Percentiles rank a stretch among this genome's conserved stretches.
Evolutionary conservation across 2,797 vertebrate species (phyloP).

Genomic region (Sebastes oblongus): DNA sequence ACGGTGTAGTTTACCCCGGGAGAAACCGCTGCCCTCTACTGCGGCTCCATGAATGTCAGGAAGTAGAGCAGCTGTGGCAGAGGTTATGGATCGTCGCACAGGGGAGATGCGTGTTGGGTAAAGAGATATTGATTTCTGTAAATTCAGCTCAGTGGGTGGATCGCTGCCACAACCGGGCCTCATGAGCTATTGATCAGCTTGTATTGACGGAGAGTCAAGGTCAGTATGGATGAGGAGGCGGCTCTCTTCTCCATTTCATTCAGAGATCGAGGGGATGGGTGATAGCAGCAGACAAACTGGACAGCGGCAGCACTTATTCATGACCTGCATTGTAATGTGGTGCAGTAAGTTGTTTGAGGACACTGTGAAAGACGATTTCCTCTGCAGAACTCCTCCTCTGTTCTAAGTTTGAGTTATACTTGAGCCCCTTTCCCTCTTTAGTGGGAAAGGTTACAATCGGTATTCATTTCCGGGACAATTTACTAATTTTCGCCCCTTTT

Average conservation of each 20-base stretch:
- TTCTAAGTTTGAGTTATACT: not conserved
- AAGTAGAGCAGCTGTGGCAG: conserved; percentile 72
- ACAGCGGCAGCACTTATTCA: conserved; percentile 13
- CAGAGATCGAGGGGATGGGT: not conserved
- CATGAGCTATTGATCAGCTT: conserved; percentile 73
- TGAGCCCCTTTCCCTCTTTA: too few species aligned
- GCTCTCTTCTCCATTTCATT: conserved; percentile 39
- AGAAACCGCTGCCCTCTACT: conserved; percentile 48
- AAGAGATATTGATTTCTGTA: conserved; percentile 76
- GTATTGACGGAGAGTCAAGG: conserved; percentile 74
- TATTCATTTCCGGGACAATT: too few species aligned
- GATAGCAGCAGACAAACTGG: not conserved
- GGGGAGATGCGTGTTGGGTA: conserved; percentile 49
- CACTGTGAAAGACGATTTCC: not conserved
- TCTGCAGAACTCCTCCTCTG: not conserved
- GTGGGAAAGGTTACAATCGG: too few species aligned
- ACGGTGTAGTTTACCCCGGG: conserved; percentile 56
- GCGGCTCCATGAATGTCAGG: conserved; percentile 61
- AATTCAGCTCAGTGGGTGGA: conserved; percentile 73
- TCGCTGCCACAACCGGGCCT: conserved; percentile 54
- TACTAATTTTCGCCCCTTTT: too few species aligned
- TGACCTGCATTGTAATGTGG: conserved; percentile 14
- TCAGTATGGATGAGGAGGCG: conserved; percentile 66
- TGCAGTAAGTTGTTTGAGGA: conserved; percentile 1
- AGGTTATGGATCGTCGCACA: conserved; percentile 65